phyloP scores from a whole-genome alignment of 2,888 invertebrate genomes.

The Odiellus spinosus region DNA sequence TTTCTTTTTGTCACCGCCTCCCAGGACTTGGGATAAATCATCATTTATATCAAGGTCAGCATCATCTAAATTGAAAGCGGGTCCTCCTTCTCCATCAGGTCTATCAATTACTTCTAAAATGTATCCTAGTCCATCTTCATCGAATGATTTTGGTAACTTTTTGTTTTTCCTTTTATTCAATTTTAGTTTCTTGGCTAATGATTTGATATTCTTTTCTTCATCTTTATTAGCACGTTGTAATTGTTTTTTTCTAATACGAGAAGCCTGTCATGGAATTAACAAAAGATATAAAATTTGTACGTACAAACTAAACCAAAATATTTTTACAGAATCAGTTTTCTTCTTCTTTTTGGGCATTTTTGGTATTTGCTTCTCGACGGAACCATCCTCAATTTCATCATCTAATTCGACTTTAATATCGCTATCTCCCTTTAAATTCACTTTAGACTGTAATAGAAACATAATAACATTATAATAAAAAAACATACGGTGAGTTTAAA shows the following conservation, averaged over 20 bases:
- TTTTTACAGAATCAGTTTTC: not conserved
- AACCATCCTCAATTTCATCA: too few species aligned
- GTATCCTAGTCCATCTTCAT: slow-evolving; percentile 13
- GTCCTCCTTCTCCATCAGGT: not conserved
- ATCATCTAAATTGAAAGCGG: slow-evolving; percentile 31
- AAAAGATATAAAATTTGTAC: not conserved
- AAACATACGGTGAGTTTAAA: not conserved
- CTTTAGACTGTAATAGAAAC: too few species aligned
- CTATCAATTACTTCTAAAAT: slow-evolving; percentile 7
- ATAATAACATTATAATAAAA: not conserved
- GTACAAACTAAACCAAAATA: not conserved
- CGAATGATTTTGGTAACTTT: slow-evolving; percentile 3
- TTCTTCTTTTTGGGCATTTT: not conserved
- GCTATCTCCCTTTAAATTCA: too few species aligned
- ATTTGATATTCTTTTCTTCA: slow-evolving; percentile 13
- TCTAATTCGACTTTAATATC: too few species aligned
- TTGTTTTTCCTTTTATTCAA: slow-evolving; percentile 8
- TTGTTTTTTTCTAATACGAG: slow-evolving; percentile 8
- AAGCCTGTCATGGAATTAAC: not conserved
- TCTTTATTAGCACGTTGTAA: slow-evolving; percentile 13
- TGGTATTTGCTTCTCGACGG: too few species aligned
- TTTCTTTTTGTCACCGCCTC: slow-evolving; percentile 23
- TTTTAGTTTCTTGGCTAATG: slow-evolving; percentile 9
- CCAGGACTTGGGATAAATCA: slow-evolving; percentile 48
- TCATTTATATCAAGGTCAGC: slow-evolving; percentile 36